phyloP scores from a whole-genome alignment of 2,797 vertebrate species.

The Premnoplex brunnescens region DNA sequence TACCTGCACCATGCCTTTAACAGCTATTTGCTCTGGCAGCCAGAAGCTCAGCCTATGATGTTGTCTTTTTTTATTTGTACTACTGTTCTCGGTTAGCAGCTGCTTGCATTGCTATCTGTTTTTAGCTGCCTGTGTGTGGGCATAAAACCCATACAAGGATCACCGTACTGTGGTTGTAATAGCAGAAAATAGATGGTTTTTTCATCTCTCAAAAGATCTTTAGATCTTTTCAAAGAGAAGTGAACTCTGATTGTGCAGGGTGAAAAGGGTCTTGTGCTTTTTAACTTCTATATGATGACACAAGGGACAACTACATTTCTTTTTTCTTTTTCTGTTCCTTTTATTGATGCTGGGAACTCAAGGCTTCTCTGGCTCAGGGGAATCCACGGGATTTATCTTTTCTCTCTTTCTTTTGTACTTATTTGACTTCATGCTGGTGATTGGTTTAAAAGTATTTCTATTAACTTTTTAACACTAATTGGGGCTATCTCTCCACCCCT shows the following conservation, averaged over 20 bases:
- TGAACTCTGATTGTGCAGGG: slow-evolving; percentile 48
- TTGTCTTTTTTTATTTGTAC: neutral
- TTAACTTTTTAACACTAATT: neutral
- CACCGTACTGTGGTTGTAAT: neutral
- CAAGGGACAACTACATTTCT: slow-evolving; percentile 21
- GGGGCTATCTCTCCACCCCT: neutral
- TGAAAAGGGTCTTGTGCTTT: slow-evolving; percentile 52
- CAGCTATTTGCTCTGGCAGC: neutral
- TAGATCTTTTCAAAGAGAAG: slow-evolving; percentile 35
- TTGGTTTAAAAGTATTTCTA: neutral
- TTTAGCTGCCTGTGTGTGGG: slow-evolving; percentile 20
- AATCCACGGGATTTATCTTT: neutral
- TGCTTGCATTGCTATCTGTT: neutral
- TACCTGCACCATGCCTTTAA: neutral
- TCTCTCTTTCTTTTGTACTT: slow-evolving; percentile 1
- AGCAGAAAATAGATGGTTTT: slow-evolving; percentile 48
- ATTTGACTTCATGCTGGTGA: neutral
- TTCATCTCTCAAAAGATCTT: slow-evolving; percentile 54
- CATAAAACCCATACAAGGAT: slow-evolving; percentile 26
- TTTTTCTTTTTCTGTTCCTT: slow-evolving; percentile 17
- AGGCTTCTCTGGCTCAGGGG: neutral
- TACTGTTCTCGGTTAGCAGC: neutral
- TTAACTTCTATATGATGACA: slow-evolving; percentile 42
- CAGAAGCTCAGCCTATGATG: neutral
- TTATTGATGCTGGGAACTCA: slow-evolving; percentile 17